Evolutionary conservation across 2,797 vertebrate species (phyloP), one percentile per base, ranked within the genome.

Genomic region (Phrynocephalus vlangalii): DNA sequence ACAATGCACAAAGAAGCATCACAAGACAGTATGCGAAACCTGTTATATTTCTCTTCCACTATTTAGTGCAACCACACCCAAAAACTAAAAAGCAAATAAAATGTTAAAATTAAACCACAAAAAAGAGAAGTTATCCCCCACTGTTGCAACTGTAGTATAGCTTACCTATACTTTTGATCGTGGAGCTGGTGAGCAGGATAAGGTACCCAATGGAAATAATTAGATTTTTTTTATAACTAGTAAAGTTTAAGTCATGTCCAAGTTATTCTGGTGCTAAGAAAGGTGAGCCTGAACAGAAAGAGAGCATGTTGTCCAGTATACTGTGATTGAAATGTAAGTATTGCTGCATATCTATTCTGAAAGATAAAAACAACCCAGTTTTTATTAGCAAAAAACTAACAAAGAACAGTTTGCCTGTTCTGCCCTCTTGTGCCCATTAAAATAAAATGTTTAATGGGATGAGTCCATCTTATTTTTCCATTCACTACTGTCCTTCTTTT

Each of bases 381-480:
- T 82, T 75, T 66, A 50, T 75, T 75, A 73, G n/a, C 1, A 18
- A n/a, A 67, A 82, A 6, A 0, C 79, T 82, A 38, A 44, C 2
- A 44, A 44, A 44, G 38, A 44, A 44, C 38, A 18, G 86, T 50
- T 87, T 87, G 79, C 79, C 72, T 82, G 84, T 83, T 63, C 15
- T 83, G 22, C 38, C 15, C 82, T 75, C 87, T 79, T 2, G 0
- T 79, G 28, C 84, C 56, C 0, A 68, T 88, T 80, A 63, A 26
- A 85, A 18, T 86, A 73, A 86, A 73, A 84, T 78, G 9, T 84
- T 89, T 86, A 33, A 60, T 6, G 33, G 7, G n/a, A 9, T 28
- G 1, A 7, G 18, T 38, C 80, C 66, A 38, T 1, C 9, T 80
- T 38, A 28, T n/a, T 86, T 86, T 30, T 66, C 11, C 18, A 79